Evolutionary conservation across 2,888 invertebrate genomes (phyloP).

Genomic region (Dryomyza anilis): DNA sequence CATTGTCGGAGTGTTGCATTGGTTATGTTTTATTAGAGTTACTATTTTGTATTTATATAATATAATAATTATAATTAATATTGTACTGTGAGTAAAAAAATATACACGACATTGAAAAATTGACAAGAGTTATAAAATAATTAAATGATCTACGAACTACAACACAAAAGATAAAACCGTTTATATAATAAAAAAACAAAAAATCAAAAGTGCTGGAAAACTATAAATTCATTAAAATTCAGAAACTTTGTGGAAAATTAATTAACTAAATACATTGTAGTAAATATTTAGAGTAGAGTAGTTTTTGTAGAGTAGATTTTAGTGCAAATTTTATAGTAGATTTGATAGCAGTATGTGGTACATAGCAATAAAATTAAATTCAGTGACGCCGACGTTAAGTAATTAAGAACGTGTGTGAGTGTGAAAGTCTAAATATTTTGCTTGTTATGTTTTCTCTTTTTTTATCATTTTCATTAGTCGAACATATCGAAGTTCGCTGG

Average conservation of each 20-base stretch:
- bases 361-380: not conserved
- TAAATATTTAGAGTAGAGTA: not conserved
- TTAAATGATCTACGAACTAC: too few relatives aligned
- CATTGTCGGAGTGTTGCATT: slow-evolving; percentile 4
- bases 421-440: not conserved
- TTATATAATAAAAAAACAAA: too few relatives aligned
- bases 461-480: slow-evolving; percentile 57
- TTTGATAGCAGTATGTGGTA: not conserved
- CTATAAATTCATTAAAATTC: not conserved
- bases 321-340: not conserved
- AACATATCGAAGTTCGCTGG: slow-evolving; percentile 81
- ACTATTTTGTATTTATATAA: slow-evolving; percentile 5
- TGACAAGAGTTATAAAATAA: too few relatives aligned
- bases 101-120: not conserved
- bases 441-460: slow-evolving; percentile 14
- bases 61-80: not conserved
- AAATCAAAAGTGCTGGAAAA: not conserved
- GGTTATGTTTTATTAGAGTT: slow-evolving; percentile 24
- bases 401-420: not conserved
- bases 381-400: not conserved
- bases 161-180: too few relatives aligned
- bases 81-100: not conserved
- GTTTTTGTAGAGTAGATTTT: not conserved
- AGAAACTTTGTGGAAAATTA: not conserved
- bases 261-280: not conserved